Conservation (phyloP, 2,113 vertebrate species). For the Atlantisia rogersi region DNA sequence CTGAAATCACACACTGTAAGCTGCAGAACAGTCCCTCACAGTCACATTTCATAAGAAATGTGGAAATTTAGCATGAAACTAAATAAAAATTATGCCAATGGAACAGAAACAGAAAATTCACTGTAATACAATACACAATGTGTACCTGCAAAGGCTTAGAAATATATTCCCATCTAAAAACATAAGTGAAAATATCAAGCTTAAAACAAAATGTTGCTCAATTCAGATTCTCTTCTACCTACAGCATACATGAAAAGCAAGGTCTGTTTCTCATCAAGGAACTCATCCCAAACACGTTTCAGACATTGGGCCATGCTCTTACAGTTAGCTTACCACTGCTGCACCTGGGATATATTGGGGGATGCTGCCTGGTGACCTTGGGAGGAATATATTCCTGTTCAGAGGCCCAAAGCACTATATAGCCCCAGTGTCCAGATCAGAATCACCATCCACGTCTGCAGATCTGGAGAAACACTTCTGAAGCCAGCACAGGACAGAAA, state of each 20-base stretch:
- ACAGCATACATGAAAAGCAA: background rate
- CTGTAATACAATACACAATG: background rate
- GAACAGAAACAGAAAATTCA: background rate
- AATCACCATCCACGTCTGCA: background rate
- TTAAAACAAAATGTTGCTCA: background rate
- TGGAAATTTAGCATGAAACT: background rate
- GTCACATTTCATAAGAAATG: background rate
- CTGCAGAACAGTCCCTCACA: background rate
- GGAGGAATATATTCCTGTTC: background rate
- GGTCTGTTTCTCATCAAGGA: background rate
- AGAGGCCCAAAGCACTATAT: background rate
- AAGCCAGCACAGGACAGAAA: background rate
- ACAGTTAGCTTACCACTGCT: background rate
- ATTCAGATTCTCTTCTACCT: background rate
- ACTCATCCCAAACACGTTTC: background rate
- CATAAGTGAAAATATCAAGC: background rate
- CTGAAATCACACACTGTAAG: background rate
- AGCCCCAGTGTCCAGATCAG: background rate
- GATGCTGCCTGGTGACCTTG: background rate
- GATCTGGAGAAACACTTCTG: background rate
- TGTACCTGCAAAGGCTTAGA: background rate
- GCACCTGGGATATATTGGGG: background rate
- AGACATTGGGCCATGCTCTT: background rate
- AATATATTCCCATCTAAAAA: background rate
- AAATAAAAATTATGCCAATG: background rate